These are phyloP conservation scores for Pantala flavescens DNA, from an alignment of 1,140 invertebrate species.

Conservation along the genomic window DNA sequence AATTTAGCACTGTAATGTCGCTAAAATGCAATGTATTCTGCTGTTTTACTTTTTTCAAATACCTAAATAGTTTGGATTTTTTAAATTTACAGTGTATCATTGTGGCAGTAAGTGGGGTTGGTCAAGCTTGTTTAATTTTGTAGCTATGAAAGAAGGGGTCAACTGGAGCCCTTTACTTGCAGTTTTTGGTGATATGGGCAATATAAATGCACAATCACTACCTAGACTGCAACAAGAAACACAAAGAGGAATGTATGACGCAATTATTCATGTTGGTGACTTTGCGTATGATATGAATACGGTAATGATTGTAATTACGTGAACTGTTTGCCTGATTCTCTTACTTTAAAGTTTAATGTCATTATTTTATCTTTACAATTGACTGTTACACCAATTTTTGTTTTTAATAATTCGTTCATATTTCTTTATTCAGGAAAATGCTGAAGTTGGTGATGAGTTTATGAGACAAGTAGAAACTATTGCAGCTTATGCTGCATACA, in stretches of 20 bases:
- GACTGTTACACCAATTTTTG: background rate
- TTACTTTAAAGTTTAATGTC: background rate
- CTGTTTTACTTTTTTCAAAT: too few relatives aligned
- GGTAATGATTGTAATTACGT: slow-evolving; percentile 36
- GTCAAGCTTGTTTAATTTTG: slow-evolving; percentile 68
- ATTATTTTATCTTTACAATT: background rate
- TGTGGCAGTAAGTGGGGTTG: slow-evolving; percentile 69
- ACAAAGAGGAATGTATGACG: slow-evolving; percentile 68
- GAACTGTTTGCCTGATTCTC: background rate
- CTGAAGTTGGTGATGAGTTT: slow-evolving; percentile 73
- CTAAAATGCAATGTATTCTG: too few relatives aligned
- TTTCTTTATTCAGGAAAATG: slow-evolving; percentile 46
- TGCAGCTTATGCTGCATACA: slow-evolving; percentile 81
- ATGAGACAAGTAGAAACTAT: slow-evolving; percentile 81
- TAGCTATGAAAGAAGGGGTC: slow-evolving; percentile 46
- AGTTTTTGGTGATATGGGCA: slow-evolving; percentile 87
- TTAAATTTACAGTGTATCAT: slow-evolving; percentile 55
- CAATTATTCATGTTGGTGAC: slow-evolving; percentile 86
- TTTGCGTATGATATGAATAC: slow-evolving; percentile 92
- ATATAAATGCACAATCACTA: slow-evolving; percentile 76
- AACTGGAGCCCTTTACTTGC: slow-evolving; percentile 70
- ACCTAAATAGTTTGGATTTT: too few relatives aligned
- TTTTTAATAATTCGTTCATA: slow-evolving; percentile 10
- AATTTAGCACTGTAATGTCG: too few relatives aligned
- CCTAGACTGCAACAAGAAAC: slow-evolving; percentile 69